phyloP scores from a whole-genome alignment of 1,140 invertebrate genomes.

The Zaprionus gabonicus region DNA sequence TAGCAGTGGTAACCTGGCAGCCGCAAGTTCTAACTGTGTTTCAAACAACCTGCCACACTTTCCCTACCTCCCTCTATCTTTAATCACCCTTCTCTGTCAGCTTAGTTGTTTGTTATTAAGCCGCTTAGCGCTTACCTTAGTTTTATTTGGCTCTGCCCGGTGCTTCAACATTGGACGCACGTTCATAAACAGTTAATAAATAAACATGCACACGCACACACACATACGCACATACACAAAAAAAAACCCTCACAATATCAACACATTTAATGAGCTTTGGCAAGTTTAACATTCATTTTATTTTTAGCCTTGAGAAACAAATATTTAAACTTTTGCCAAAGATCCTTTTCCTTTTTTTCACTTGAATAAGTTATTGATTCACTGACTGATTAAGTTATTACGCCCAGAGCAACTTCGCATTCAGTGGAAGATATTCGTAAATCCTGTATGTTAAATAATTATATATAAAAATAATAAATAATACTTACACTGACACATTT shows the following conservation, averaged over 20 bases:
- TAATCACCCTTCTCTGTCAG: not conserved
- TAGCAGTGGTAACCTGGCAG: not conserved
- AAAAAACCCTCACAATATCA: not conserved
- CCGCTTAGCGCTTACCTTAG: slow-evolving; percentile 52
- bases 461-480: slow-evolving; percentile 15
- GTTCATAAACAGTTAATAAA: slow-evolving; percentile 57
- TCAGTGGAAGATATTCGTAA: slow-evolving; percentile 49
- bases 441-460: slow-evolving; percentile 46
- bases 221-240: not conserved
- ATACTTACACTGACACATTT: not conserved
- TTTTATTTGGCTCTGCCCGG: slow-evolving; percentile 36
- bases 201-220: slow-evolving; percentile 8
- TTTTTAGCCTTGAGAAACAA: slow-evolving; percentile 30
- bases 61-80: not conserved
- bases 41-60: too few relatives aligned
- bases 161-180: slow-evolving; percentile 57
- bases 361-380: slow-evolving; percentile 72
- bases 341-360: slow-evolving; percentile 64
- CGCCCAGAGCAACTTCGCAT: not conserved
- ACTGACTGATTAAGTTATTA: slow-evolving; percentile 70
- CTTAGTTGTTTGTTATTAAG: slow-evolving; percentile 44
- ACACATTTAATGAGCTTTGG: slow-evolving; percentile 29
- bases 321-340: slow-evolving; percentile 65
- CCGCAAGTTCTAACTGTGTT: slow-evolving; percentile 44
- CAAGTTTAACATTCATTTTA: slow-evolving; percentile 74